Evolutionary conservation across 2,888 invertebrate species (phyloP), one percentile per base, ranked within the genome.

Genomic region (Drosophila anomelani): DNA sequence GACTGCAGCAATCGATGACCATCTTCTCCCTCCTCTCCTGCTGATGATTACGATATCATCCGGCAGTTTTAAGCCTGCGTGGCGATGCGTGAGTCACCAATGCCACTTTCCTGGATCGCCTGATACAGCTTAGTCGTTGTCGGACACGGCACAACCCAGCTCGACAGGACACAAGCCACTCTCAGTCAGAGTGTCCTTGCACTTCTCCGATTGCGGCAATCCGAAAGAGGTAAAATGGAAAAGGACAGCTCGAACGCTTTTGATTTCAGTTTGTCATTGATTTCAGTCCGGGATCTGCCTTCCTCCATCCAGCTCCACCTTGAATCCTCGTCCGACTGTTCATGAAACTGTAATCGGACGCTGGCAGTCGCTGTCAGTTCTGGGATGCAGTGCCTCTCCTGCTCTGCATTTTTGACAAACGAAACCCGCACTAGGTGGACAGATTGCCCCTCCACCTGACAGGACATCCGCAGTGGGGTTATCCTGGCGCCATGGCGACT

Each of bases 261-360:
- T 77, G 74, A 55, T 64, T 78, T 68, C 68, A 61, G 74, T 72
- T 76, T 63, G 73, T 63, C 59, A 56, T 46, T 57, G 77, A 36
- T 58, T 60, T 76, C 59, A 29, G 46, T 29, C 47, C 44, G 17
- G 47, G 32, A 32, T 17, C 12, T 13, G 1, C 13, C 10, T 39
- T 12, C 17, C 32, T 20, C 15, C 38, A 29, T 12, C 32, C 17
- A 20, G 4, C 15, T n/a, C 10, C 44, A 26, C 10, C 29, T 38
- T 38, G 46, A 26, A 26, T 6, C 39, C 39, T 8, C 47, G 4
- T 46, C 46, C 44, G 55, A 47, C 51, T 56, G 61, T 53, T 72
- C 56, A 63, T 72, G 67, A 60, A 77, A 51, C 53, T 57, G 78
- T 61, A 77, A 77, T 73, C 54, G 63, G 67, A 61, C 47, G 49